These are phyloP conservation scores for Disparrhopalites patrizii DNA, from an alignment of 2,888 invertebrate genomes.

Conservation along the genomic window DNA sequence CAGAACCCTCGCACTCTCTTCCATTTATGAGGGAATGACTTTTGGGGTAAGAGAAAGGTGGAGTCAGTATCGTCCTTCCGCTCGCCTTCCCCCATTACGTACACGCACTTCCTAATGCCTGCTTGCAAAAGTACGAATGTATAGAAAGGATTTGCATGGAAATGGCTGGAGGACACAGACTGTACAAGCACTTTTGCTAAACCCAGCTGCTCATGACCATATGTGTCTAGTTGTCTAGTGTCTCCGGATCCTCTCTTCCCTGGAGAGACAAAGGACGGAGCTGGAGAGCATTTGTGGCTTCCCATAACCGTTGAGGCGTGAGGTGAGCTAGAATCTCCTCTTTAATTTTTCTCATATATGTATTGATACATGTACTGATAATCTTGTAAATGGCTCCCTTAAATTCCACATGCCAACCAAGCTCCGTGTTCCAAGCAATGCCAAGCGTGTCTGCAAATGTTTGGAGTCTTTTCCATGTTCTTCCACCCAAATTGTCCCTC, in stretches of 20 bases:
- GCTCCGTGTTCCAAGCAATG: too few relatives aligned
- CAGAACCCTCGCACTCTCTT: too few relatives aligned
- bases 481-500: too few relatives aligned
- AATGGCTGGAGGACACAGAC: not conserved
- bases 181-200: not conserved
- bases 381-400: too few relatives aligned
- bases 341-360: conserved; percentile 9
- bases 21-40: too few relatives aligned
- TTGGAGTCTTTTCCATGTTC: too few relatives aligned
- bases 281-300: not conserved
- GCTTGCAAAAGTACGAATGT: not conserved
- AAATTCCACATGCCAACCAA: too few relatives aligned
- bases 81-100: too few relatives aligned
- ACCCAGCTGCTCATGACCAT: not conserved
- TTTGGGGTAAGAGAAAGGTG: not conserved
- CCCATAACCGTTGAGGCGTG: conserved; percentile 2
- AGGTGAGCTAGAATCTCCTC: conserved; percentile 1
- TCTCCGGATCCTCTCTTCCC: too few relatives aligned
- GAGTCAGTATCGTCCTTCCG: conserved; percentile 8
- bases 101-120: not conserved
- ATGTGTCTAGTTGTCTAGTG: not conserved
- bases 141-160: not conserved
- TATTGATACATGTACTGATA: too few relatives aligned
- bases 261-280: too few relatives aligned
- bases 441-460: too few relatives aligned